Evolutionary conservation across 2,797 vertebrate species (phyloP).

Genomic region (Typhlichthys subterraneus): DNA sequence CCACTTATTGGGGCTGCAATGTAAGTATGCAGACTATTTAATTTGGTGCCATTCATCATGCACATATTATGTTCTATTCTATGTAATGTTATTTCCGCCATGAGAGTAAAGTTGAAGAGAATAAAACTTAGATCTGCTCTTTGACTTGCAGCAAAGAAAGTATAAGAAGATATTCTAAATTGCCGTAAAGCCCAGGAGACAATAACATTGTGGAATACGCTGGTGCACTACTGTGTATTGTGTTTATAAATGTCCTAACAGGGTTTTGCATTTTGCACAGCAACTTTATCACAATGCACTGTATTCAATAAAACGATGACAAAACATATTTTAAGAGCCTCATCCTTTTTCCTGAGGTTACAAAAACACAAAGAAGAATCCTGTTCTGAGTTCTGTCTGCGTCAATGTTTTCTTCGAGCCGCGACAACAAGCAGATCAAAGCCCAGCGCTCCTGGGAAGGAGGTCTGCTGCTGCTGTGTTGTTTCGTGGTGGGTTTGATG

Average conservation of each 20-base stretch:
- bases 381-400: slow-evolving; percentile 48
- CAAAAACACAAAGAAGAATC: slow-evolving; percentile 33
- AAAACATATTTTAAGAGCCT: slow-evolving; percentile 32
- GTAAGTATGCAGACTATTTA: slow-evolving; percentile 42
- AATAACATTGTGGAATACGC: too few relatives aligned
- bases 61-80: slow-evolving; percentile 14
- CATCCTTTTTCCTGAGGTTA: slow-evolving; percentile 25
- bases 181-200: too few relatives aligned
- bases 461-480: slow-evolving; percentile 18
- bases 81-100: slow-evolving; percentile 7
- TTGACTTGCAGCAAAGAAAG: slow-evolving; percentile 27
- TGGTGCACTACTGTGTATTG: too few relatives aligned
- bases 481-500: slow-evolving; percentile 44
- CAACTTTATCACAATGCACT: slow-evolving; percentile 6
- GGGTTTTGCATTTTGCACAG: too few relatives aligned
- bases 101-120: slow-evolving; percentile 9
- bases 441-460: slow-evolving; percentile 4
- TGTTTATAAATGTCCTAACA: too few relatives aligned
- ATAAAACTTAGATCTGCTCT: slow-evolving; percentile 2
- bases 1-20: slow-evolving; percentile 43
- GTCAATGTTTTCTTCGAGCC: slow-evolving; percentile 20
- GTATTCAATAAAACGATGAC: slow-evolving; percentile 19
- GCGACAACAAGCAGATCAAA: slow-evolving; percentile 54
- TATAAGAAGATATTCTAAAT: too few relatives aligned
- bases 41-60: slow-evolving; percentile 37